These are phyloP conservation scores for Menidia beryllina DNA, from an alignment of 2,113 vertebrate species.

Conservation along the genomic window DNA sequence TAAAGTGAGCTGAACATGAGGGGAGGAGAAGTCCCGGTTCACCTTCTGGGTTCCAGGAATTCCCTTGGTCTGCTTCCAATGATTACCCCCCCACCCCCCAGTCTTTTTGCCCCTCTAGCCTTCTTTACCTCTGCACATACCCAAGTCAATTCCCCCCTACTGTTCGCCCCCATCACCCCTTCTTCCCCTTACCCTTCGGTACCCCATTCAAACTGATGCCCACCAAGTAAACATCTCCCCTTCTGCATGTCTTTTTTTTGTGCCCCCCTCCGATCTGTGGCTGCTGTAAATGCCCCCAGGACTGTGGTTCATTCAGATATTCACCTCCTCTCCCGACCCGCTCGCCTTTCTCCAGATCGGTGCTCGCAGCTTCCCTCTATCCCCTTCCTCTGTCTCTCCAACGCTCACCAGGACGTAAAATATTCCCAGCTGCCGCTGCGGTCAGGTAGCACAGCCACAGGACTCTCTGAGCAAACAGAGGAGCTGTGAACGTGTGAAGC, in stretches of 20 bases:
- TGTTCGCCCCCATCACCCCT: slow-evolving; percentile 59
- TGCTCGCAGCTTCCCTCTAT: slow-evolving; percentile 38
- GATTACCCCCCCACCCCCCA: slow-evolving; percentile 57
- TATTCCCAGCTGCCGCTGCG: slow-evolving; percentile 85
- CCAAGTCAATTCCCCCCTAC: slow-evolving; percentile 42
- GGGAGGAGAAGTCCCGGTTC: slow-evolving; percentile 54
- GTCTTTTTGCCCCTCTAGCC: slow-evolving; percentile 4
- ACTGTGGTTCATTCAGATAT: slow-evolving; percentile 69
- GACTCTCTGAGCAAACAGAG: slow-evolving; percentile 80
- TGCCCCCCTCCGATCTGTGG: neutral
- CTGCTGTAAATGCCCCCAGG: slow-evolving; percentile 71
- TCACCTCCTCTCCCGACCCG: slow-evolving; percentile 63
- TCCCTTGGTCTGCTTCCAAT: slow-evolving; percentile 76
- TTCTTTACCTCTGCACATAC: slow-evolving; percentile 59
- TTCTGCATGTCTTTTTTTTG: slow-evolving; percentile 11
- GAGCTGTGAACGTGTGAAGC: slow-evolving; percentile 82
- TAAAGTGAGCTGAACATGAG: slow-evolving; percentile 36
- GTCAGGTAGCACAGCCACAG: slow-evolving; percentile 81
- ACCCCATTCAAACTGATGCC: slow-evolving; percentile 59
- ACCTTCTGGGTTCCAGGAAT: slow-evolving; percentile 79
- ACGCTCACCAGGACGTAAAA: slow-evolving; percentile 77
- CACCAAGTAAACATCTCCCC: slow-evolving; percentile 65
- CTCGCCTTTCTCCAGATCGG: slow-evolving; percentile 45
- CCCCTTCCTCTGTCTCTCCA: slow-evolving; percentile 14
- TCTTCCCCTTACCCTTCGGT: slow-evolving; percentile 65